Evolutionary conservation across 2,797 vertebrate genomes (phyloP).

Genomic region (Lepidocolaptes lacrymiger): DNA sequence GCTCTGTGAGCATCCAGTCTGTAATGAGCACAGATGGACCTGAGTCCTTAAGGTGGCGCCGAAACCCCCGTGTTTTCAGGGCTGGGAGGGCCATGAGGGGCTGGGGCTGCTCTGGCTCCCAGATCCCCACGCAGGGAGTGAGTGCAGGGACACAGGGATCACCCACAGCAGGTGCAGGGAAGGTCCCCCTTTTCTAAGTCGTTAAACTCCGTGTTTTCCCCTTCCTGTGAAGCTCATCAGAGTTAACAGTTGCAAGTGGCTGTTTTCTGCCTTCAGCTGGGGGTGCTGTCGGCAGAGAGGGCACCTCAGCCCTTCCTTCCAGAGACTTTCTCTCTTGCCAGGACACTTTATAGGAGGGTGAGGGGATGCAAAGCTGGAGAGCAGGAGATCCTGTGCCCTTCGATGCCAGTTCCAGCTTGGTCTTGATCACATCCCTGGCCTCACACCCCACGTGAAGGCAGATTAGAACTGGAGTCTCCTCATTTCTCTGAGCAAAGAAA

Average conservation of each 20-base stretch:
- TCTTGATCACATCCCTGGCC: rapidly evolving
- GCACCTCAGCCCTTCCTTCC: background rate
- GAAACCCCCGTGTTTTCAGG: rapidly evolving
- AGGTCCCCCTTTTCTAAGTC: background rate
- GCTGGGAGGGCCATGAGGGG: background rate
- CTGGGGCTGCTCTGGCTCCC: background rate
- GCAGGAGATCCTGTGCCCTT: background rate
- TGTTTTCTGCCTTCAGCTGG: background rate
- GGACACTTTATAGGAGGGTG: no score
- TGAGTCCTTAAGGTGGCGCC: background rate
- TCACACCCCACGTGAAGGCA: rapidly evolving
- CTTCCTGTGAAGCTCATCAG: background rate
- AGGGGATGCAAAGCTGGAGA: background rate
- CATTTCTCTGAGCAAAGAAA: background rate
- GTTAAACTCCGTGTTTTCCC: background rate
- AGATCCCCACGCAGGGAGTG: rapidly evolving
- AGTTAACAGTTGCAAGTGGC: rapidly evolving
- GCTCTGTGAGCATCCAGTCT: background rate
- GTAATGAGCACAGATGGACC: rapidly evolving
- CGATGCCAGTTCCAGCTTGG: background rate
- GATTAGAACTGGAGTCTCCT: rapidly evolving
- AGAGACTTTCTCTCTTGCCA: background rate
- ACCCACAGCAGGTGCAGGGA: rapidly evolving
- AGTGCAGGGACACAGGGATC: background rate
- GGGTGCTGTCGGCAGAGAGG: background rate